These are phyloP conservation scores for Gallinago undulata DNA, from an alignment of 2,113 vertebrate species.

Conservation along the genomic window DNA sequence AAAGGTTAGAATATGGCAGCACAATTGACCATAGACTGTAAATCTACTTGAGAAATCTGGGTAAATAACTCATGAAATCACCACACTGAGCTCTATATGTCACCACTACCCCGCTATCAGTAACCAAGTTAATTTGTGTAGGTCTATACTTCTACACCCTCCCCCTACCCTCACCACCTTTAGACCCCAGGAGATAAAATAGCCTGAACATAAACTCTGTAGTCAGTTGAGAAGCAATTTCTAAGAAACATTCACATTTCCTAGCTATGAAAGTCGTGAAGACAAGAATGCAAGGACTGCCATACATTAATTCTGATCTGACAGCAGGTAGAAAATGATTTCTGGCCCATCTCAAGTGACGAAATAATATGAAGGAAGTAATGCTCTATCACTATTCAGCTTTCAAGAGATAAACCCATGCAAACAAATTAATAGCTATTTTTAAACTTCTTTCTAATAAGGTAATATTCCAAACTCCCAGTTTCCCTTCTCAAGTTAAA, in stretches of 20 bases:
- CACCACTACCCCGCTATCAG: not conserved
- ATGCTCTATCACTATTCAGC: not conserved
- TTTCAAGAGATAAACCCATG: not conserved
- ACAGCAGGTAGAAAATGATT: not conserved
- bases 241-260: not conserved
- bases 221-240: not conserved
- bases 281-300: not conserved
- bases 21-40: not conserved
- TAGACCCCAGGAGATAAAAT: not conserved
- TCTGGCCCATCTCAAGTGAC: not conserved
- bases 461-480: not conserved
- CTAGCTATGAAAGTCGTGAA: not conserved
- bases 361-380: not conserved
- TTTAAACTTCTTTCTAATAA: not conserved
- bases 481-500: not conserved
- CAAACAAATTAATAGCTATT: not conserved
- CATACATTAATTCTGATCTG: not conserved
- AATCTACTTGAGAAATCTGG: not conserved
- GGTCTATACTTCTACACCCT: not conserved
- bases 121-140: not conserved
- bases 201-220: not conserved
- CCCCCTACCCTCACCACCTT: not conserved
- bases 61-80: not conserved
- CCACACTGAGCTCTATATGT: not conserved
- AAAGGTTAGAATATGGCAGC: not conserved